Conservation (phyloP, 2,113 vertebrate genomes). For the Python bivittatus region DNA sequence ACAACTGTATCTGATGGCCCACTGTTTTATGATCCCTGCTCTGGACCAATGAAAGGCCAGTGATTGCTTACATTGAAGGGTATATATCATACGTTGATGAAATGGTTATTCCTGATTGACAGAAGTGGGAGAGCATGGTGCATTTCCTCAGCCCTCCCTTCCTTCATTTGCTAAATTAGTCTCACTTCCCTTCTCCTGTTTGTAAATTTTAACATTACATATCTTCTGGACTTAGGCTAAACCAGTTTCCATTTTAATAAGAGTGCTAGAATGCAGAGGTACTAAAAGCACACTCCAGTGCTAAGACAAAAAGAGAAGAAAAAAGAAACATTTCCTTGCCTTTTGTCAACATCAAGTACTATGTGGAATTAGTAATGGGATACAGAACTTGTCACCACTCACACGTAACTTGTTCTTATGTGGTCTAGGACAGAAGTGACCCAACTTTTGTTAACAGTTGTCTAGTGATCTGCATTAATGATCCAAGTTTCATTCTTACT, state of each 20-base stretch:
- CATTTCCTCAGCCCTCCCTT: not conserved
- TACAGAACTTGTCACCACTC: slow-evolving; percentile 67
- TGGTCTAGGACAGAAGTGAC: slow-evolving; percentile 32
- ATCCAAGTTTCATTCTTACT: not conserved
- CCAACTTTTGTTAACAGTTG: slow-evolving; percentile 66
- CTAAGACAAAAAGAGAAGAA: not conserved
- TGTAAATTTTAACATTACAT: not conserved
- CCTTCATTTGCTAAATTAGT: not conserved
- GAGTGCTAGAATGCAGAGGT: slow-evolving; percentile 57
- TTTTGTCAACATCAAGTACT: not conserved
- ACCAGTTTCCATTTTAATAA: slow-evolving; percentile 40
- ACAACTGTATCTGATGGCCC: not conserved
- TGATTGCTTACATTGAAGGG: not conserved
- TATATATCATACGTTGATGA: not conserved
- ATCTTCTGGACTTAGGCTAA: not conserved
- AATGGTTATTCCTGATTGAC: not conserved
- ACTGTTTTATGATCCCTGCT: no score
- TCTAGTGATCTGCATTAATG: not conserved
- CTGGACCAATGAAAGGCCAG: not conserved
- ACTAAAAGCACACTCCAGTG: slow-evolving; percentile 22
- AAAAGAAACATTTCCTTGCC: slow-evolving; percentile 30
- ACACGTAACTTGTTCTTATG: slow-evolving; percentile 67
- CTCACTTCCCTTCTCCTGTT: not conserved
- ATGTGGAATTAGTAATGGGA: slow-evolving; percentile 54
- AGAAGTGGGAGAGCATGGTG: not conserved